These are phyloP conservation scores for Ctenodactylus gundi DNA, from an alignment of 2,113 vertebrate species.

Conservation along the genomic window DNA sequence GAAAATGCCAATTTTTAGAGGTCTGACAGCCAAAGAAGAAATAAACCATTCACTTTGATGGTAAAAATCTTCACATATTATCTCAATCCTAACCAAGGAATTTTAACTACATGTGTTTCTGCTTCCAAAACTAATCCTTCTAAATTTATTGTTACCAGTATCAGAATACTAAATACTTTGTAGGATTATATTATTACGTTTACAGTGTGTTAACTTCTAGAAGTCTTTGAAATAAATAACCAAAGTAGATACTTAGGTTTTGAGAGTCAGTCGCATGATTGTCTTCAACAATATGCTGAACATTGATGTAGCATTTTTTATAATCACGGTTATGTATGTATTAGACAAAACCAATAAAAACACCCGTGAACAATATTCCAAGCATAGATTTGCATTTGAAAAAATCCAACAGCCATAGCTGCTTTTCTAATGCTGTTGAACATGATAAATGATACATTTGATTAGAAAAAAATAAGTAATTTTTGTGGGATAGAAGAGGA, in stretches of 20 bases:
- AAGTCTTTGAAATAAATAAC: constrained; percentile 4
- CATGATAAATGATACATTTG: background rate
- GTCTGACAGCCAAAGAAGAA: background rate
- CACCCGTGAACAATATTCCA: background rate
- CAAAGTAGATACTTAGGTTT: background rate
- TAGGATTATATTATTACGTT: background rate
- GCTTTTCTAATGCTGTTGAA: background rate
- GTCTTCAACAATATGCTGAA: background rate
- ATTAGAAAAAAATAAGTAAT: background rate
- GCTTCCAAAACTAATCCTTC: background rate
- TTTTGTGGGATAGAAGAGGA: background rate
- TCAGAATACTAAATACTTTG: background rate
- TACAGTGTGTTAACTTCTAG: background rate
- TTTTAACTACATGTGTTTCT: background rate
- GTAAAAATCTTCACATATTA: background rate
- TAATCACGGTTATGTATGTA: background rate
- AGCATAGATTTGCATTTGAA: background rate
- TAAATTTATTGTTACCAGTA: background rate
- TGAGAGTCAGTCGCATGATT: background rate
- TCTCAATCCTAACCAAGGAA: background rate
- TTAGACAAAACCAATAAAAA: background rate
- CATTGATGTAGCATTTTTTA: background rate
- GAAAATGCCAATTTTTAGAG: background rate
- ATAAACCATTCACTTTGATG: background rate
- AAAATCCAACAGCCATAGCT: background rate